phyloP scores from a whole-genome alignment of 2,888 invertebrate genomes.

The Aphodius sticticus region DNA sequence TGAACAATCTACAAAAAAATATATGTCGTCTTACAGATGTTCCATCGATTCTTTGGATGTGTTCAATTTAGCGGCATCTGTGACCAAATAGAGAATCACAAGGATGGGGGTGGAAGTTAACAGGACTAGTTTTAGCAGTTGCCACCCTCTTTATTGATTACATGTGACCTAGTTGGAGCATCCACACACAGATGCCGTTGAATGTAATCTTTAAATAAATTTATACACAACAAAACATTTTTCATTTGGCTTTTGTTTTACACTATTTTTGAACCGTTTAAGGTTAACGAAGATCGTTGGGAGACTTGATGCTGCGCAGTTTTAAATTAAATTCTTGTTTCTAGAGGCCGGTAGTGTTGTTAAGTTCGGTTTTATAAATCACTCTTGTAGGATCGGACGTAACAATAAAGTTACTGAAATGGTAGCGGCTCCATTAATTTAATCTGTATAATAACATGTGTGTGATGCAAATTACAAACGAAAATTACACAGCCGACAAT shows the following conservation, averaged over 20 bases:
- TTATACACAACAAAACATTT: background rate
- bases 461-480: background rate
- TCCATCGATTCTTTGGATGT: too few relatives aligned
- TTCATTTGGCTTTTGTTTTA: background rate
- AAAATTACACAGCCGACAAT: background rate
- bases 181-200: background rate
- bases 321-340: background rate
- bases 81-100: background rate
- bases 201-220: background rate
- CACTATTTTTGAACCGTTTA: background rate
- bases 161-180: background rate
- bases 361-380: background rate
- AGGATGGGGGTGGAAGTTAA: background rate
- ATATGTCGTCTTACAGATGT: too few relatives aligned
- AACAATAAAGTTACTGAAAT: background rate
- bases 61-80: background rate
- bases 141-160: background rate
- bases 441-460: slow-evolving; percentile 4
- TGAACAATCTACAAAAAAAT: too few relatives aligned
- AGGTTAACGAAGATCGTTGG: background rate
- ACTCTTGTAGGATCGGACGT: background rate
- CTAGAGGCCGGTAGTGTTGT: background rate
- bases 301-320: background rate
- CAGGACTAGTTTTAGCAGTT: background rate
- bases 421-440: slow-evolving; percentile 4